Percentiles rank a stretch among this genome's conserved stretches.
These are phyloP conservation scores for Xiphydria camelus DNA, from an alignment of 2,888 invertebrate species.

Conservation along the genomic window DNA sequence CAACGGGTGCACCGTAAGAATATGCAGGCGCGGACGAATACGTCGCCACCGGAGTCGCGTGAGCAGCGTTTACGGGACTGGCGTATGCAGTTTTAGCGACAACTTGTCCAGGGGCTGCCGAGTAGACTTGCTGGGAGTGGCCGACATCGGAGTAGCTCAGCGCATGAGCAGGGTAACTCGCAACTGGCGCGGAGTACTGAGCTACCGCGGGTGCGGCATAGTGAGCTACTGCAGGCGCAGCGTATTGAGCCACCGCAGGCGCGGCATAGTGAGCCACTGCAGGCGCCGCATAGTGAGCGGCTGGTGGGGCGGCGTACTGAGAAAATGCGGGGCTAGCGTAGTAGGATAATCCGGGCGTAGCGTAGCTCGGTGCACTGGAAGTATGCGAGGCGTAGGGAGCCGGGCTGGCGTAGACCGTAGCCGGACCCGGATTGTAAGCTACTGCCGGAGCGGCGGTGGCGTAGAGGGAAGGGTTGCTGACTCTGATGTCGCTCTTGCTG, in stretches of 20 bases:
- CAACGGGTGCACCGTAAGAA: slow-evolving; percentile 12
- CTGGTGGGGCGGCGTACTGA: slow-evolving; percentile 8
- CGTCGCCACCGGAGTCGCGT: slow-evolving; percentile 15
- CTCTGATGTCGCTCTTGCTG: slow-evolving; percentile 10
- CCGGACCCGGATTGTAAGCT: slow-evolving; percentile 10
- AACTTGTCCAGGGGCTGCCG: slow-evolving; percentile 19
- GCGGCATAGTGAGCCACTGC: slow-evolving; percentile 12
- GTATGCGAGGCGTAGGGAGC: slow-evolving; percentile 15
- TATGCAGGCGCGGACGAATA: slow-evolving; percentile 19
- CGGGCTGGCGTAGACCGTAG: slow-evolving; percentile 16
- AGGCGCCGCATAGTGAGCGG: slow-evolving; percentile 11
- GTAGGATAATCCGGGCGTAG: background rate
- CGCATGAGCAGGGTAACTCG: background rate
- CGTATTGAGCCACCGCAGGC: slow-evolving; percentile 5
- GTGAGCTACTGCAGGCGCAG: slow-evolving; percentile 10
- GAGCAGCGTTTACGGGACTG: slow-evolving; percentile 17
- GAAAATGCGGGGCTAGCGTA: background rate
- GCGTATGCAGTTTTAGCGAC: slow-evolving; percentile 20
- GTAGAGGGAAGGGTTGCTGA: slow-evolving; percentile 18
- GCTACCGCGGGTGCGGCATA: slow-evolving; percentile 16
- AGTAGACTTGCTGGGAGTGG: background rate
- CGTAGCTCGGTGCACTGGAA: slow-evolving; percentile 13
- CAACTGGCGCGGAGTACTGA: background rate
- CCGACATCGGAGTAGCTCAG: slow-evolving; percentile 7
- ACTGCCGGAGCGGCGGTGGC: slow-evolving; percentile 18